phyloP scores from a whole-genome alignment of 2,113 vertebrate genomes.

The Podiceps cristatus region DNA sequence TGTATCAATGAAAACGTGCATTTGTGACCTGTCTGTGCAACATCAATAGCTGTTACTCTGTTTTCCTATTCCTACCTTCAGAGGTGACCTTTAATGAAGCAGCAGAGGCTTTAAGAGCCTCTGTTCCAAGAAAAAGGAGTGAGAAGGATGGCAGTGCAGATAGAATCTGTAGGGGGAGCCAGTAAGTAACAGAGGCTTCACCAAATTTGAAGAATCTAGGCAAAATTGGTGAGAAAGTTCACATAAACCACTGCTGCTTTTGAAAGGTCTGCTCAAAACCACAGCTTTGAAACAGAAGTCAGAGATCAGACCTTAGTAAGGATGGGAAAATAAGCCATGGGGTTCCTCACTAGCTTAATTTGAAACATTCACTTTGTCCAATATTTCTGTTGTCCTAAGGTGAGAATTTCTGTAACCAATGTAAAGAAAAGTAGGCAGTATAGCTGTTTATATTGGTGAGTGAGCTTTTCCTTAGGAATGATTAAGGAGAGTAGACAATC shows the following conservation, averaged over 20 bases:
- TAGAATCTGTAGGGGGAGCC: not conserved
- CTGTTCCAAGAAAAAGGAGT: not conserved
- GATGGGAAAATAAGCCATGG: not conserved
- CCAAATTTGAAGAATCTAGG: not conserved
- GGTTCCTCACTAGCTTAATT: not conserved
- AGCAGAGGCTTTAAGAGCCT: not conserved
- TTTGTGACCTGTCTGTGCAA: not conserved
- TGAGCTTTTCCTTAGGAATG: not conserved
- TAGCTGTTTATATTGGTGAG: not conserved
- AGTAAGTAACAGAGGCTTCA: not conserved
- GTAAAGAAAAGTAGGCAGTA: not conserved
- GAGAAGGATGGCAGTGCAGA: not conserved
- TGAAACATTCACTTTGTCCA: not conserved
- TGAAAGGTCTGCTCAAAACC: not conserved
- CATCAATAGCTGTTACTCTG: not conserved
- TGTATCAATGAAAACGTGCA: not conserved
- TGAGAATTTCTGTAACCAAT: not conserved
- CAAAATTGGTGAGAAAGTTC: not conserved
- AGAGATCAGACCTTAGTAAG: not conserved
- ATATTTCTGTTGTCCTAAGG: not conserved
- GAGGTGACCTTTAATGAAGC: not conserved
- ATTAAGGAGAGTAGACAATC: not conserved
- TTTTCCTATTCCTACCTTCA: not conserved
- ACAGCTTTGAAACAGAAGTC: not conserved
- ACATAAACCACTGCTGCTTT: not conserved